phyloP scores from a whole-genome alignment of 2,888 invertebrate genomes.

The Ichneumon xanthorius region DNA sequence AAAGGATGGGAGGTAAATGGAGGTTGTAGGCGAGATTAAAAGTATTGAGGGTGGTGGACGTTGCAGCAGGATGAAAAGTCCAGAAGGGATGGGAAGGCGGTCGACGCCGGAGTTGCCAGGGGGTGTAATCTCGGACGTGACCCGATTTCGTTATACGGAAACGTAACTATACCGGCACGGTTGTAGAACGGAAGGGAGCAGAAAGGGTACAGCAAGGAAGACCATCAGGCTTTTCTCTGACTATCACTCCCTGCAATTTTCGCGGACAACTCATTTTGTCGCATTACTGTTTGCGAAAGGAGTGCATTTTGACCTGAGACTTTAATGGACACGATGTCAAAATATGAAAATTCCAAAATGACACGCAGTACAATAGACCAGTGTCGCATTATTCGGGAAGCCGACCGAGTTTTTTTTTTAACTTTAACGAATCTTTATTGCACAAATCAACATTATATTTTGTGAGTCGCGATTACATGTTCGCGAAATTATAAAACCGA shows the following conservation, averaged over 20 bases:
- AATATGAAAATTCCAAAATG: neutral
- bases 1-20: neutral
- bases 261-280: neutral
- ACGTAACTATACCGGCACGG: slow-evolving; percentile 11
- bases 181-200: slow-evolving; percentile 6
- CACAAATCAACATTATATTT: too few relatives aligned
- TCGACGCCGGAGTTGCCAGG: slow-evolving; percentile 43
- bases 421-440: too few relatives aligned
- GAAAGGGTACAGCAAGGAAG: slow-evolving; percentile 2
- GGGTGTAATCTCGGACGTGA: slow-evolving; percentile 74
- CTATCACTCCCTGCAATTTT: neutral
- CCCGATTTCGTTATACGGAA: slow-evolving; percentile 71
- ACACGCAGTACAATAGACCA: too few relatives aligned
- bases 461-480: too few relatives aligned
- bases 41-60: slow-evolving; percentile 56
- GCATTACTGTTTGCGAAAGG: neutral
- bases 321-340: too few relatives aligned
- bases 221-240: slow-evolving; percentile 14
- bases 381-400: too few relatives aligned
- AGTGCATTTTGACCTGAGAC: neutral
- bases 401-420: too few relatives aligned
- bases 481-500: too few relatives aligned
- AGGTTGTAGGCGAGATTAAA: slow-evolving; percentile 58
- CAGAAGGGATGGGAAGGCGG: slow-evolving; percentile 52
- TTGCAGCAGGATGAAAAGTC: slow-evolving; percentile 55